These are phyloP conservation scores for Nowickia ferox DNA, from an alignment of 2,888 invertebrate genomes.

Conservation along the genomic window DNA sequence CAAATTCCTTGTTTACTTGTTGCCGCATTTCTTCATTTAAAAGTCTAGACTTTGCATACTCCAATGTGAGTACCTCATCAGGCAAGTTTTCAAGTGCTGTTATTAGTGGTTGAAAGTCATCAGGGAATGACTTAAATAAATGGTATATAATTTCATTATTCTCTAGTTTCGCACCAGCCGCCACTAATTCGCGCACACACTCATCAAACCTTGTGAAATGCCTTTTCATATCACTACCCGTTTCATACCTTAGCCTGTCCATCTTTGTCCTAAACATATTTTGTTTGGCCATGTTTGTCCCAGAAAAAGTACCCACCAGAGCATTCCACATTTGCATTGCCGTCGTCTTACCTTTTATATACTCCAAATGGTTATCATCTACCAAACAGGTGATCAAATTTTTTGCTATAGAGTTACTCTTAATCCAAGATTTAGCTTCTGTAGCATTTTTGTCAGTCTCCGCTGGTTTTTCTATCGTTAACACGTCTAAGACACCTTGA, in stretches of 20 bases:
- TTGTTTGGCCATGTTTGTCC: constrained; percentile 68
- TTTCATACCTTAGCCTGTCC: no score
- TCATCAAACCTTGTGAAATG: constrained; percentile 3
- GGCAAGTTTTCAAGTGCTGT: constrained; percentile 23
- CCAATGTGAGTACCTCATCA: neutral
- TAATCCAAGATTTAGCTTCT: neutral
- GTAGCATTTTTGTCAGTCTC: neutral
- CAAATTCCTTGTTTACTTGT: no score
- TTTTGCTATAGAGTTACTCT: no score
- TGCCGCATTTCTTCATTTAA: constrained; percentile 30
- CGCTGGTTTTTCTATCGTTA: neutral
- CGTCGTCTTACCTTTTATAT: constrained; percentile 60
- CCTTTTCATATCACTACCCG: no score
- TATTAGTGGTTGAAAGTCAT: no score
- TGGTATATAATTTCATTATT: neutral
- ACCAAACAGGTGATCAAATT: neutral
- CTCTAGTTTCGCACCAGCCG: neutral
- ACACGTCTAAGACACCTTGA: neutral
- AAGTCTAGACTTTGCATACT: constrained; percentile 5
- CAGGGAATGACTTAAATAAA: neutral
- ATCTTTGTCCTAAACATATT: constrained; percentile 40
- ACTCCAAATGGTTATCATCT: constrained; percentile 54
- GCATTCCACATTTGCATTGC: constrained; percentile 63
- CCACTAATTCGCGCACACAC: no score
- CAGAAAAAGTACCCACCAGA: constrained; percentile 52